Conservation (phyloP, 2,888 invertebrate species). For the Epistrophe eligans region DNA sequence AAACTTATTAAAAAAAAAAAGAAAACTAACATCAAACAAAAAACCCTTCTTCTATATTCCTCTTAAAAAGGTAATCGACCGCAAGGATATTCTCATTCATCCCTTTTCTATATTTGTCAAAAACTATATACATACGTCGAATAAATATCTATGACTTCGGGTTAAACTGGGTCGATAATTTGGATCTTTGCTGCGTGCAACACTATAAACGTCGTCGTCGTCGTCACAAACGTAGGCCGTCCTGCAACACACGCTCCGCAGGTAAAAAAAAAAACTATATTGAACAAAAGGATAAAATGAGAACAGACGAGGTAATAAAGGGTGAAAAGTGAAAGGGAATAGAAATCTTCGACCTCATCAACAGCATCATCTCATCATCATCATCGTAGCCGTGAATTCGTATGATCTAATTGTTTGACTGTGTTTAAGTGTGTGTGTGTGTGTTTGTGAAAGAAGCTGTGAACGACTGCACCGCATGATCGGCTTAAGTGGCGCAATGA, state of each 20-base stretch:
- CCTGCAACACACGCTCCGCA: constrained; percentile 33
- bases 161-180: constrained; percentile 75
- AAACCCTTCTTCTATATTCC: constrained; percentile 56
- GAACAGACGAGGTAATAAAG: too few species aligned
- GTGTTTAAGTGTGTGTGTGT: neutral
- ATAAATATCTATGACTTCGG: constrained; percentile 44
- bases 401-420: constrained; percentile 65
- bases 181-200: constrained; percentile 57
- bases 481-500: constrained; percentile 84
- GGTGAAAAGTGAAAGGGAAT: constrained; percentile 37
- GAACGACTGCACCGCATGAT: constrained; percentile 81
- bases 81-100: constrained; percentile 56
- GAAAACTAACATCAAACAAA: constrained; percentile 34
- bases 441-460: constrained; percentile 68
- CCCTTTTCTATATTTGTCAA: constrained; percentile 47
- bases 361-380: constrained; percentile 49
- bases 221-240: constrained; percentile 51
- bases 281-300: constrained; percentile 9
- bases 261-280: neutral
- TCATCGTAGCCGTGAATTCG: constrained; percentile 5
- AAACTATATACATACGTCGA: constrained; percentile 22
- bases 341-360: constrained; percentile 55
- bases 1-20: constrained; percentile 25
- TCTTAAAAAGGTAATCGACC: constrained; percentile 73
- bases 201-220: constrained; percentile 4